phyloP scores from a whole-genome alignment of 2,888 invertebrate genomes.

The Phyllotreta cruciferae region DNA sequence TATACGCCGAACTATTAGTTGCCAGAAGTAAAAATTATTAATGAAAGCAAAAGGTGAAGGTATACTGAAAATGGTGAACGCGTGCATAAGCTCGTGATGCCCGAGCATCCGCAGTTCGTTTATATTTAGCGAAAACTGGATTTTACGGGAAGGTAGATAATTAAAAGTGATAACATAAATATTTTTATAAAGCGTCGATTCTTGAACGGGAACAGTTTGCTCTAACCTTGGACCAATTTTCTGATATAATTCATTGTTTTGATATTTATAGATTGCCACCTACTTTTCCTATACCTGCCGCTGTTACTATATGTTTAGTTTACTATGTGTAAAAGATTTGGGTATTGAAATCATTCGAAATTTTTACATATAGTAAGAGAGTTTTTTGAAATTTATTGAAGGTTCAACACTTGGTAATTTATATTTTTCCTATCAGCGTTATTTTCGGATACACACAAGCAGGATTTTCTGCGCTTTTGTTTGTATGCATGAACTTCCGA shows the following conservation, averaged over 20 bases:
- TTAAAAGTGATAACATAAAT: slow-evolving; percentile 32
- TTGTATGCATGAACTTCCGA: too few relatives aligned
- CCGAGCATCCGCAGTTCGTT: slow-evolving; percentile 1
- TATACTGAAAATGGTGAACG: too few relatives aligned
- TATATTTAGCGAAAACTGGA: slow-evolving; percentile 23
- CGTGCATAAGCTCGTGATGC: not conserved
- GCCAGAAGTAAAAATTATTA: too few relatives aligned
- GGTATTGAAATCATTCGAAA: slow-evolving; percentile 1
- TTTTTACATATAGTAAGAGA: not conserved
- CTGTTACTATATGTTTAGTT: slow-evolving; percentile 16
- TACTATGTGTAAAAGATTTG: slow-evolving; percentile 4
- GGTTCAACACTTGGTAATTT: too few relatives aligned
- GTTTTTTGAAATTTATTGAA: too few relatives aligned
- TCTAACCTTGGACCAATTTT: slow-evolving; percentile 43
- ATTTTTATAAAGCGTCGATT: slow-evolving; percentile 31
- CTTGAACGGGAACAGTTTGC: slow-evolving; percentile 34
- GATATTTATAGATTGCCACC: slow-evolving; percentile 31
- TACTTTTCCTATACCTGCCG: slow-evolving; percentile 10
- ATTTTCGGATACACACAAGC: too few relatives aligned
- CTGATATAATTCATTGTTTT: slow-evolving; percentile 42
- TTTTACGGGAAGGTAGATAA: slow-evolving; percentile 24
- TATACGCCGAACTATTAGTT: too few relatives aligned
- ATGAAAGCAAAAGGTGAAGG: too few relatives aligned
- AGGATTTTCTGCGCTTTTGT: too few relatives aligned
- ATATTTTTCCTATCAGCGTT: too few relatives aligned